Conservation (phyloP, 2,113 vertebrate species). For the Oncorhynchus nerka region DNA sequence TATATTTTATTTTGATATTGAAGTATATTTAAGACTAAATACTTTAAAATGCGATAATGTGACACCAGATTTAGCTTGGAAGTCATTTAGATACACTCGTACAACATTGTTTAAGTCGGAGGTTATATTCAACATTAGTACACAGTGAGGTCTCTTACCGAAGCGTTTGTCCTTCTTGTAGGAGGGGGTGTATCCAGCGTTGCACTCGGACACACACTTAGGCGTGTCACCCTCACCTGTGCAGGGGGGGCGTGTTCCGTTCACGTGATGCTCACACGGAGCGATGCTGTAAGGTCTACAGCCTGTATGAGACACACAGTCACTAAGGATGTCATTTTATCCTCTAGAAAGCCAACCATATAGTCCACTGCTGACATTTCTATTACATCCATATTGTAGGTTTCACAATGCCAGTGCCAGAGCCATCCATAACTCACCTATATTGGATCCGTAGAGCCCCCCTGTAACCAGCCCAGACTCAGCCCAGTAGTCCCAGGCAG, state of each 20-base stretch:
- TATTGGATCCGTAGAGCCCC: slow-evolving; percentile 83
- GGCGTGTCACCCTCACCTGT: slow-evolving; percentile 80
- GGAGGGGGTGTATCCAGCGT: slow-evolving; percentile 74
- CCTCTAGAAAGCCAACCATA: background rate
- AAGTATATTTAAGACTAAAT: too few relatives aligned
- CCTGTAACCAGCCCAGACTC: slow-evolving; percentile 86
- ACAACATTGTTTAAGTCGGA: too few relatives aligned
- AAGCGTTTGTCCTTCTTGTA: slow-evolving; percentile 88
- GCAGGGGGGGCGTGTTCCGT: slow-evolving; percentile 83
- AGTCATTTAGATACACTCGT: too few relatives aligned
- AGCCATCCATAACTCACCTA: slow-evolving; percentile 72
- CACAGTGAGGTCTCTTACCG: slow-evolving; percentile 64
- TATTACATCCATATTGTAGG: too few relatives aligned
- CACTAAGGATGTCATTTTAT: background rate
- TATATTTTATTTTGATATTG: too few relatives aligned
- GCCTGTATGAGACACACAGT: slow-evolving; percentile 66
- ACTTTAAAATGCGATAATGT: background rate
- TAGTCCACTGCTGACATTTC: background rate
- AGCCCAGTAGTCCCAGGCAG: slow-evolving; percentile 87
- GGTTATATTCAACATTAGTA: background rate
- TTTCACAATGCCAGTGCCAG: background rate
- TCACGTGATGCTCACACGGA: slow-evolving; percentile 90
- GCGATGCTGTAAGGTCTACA: slow-evolving; percentile 87
- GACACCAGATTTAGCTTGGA: background rate
- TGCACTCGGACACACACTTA: slow-evolving; percentile 74